Base-by-base conservation (phyloP, 2,113 vertebrate species). In the Leucopsar rothschildi region DNA sequence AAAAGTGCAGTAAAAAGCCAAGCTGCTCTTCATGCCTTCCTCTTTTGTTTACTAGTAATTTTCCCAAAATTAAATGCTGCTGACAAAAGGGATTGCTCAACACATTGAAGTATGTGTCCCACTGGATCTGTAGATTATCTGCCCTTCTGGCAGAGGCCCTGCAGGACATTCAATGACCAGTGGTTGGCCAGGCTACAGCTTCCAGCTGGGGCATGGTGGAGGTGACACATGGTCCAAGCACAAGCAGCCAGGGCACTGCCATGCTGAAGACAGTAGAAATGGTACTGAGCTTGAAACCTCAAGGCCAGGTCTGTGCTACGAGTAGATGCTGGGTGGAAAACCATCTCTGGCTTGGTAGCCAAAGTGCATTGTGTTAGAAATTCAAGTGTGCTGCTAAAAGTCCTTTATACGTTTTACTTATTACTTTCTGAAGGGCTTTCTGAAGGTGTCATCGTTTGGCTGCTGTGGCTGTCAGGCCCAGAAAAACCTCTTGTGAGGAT, bases 161-260 rank as follows among this genome's bases (percentile, higher is more conserved):
- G 76, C 27, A 33, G 65, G 29, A 28, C 2, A 3, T 37, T 37
- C 21, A 17, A 0, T 1, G 11, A 25, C 31, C 1, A 2, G 53
- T 31, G 63, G 11, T 19, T 59, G 17, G 14, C 55, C 73, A 60
- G 37, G 21, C 52, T 81, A 4, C 69, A 56, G 47, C n/a, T 87
- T 57, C 37, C 52, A 61, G 40, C 42, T 75, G 65, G 8, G 49
- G 5, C 8, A 0, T 13, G 37, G 53, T 47, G n/a, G 25, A 42
- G 49, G 57, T 57, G 28, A 56, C 25, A 9, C 0, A 0, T 55
- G 66, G 44, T 29, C 68, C 49, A 27, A 27, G 42, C 31, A 29
- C 1, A 2, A 47, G 40, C 0, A 1, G 17, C 27, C 1, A 31
- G 12, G 45, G 11, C 60, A 6, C 18, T 66, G n/a, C 3, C 59